Evolutionary conservation across 2,888 invertebrate genomes (phyloP), one percentile per base, ranked within the genome.

Genomic region (Drosophila dives): DNA sequence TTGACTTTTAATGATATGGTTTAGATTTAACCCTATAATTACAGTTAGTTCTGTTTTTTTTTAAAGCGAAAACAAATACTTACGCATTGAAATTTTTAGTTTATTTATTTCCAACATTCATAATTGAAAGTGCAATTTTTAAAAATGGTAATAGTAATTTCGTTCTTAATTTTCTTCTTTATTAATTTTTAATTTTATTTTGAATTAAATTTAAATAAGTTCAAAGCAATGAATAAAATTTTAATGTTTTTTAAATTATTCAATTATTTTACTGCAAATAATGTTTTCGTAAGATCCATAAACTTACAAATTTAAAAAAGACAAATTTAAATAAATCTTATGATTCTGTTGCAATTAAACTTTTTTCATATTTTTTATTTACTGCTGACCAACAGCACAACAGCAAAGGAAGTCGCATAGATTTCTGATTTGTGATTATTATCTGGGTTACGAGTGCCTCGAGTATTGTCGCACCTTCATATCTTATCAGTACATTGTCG

Each of bases 401-500:
- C 4, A 15, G 33, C 26, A 8, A n/a, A 26, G 20, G 38, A 26
- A 29, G 56, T 20, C 64, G 80, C 66, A 53, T 74, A 77, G 82
- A 83, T 87, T 77, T 70, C 32, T 54, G 75, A n/a, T 55, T 26
- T n/a, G 12, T 55, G 55, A 84, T 85, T 75, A 66, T 63, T 82
- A 83, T 83, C 80, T 67, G 32, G 61, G 55, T 48, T 60, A 59
- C 58, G 54, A 64, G 68, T 76, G 62, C 45, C 67, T 54, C 50
- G 36, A 29, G 8, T 49, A 60, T 61, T 68, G 53, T 40, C 40
- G 45, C 49, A 64, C 10, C 29, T 23, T 23, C 45, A 12, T 86
- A 82, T 82, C 86, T 82, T 83, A 82, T 82, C 82, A 59, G 33
- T 64, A 55, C 45, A 15, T 45, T 73, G 69, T 65, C 69, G 40